Conservation (phyloP, 2,113 vertebrate genomes). For the Anolis carolinensis region DNA sequence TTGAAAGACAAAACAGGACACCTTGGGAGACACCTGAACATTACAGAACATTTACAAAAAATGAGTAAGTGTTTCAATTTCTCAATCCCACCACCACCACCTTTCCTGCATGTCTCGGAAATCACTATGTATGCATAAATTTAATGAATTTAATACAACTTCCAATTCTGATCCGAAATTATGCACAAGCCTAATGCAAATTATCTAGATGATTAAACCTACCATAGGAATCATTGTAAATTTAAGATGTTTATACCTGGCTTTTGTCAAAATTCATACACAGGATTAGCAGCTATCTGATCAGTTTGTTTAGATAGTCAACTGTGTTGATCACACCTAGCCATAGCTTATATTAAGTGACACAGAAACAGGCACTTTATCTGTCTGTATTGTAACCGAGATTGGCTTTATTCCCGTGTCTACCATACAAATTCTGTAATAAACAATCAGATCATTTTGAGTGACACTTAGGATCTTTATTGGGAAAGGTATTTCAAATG, state of each 20-base stretch:
- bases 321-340: conserved; percentile 53
- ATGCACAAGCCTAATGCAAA: no score
- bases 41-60: no score
- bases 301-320: conserved; percentile 39
- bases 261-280: not conserved
- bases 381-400: conserved; percentile 30
- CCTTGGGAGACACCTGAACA: no score
- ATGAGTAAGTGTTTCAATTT: no score
- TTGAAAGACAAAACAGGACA: no score
- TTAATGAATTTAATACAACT: no score
- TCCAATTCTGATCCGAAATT: no score
- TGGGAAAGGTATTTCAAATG: conserved; percentile 59
- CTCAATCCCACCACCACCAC: no score
- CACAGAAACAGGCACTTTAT: conserved; percentile 45
- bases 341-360: conserved; percentile 54
- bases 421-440: conserved; percentile 50
- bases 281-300: not conserved
- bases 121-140: no score
- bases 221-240: not conserved
- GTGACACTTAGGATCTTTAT: conserved; percentile 60
- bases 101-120: no score
- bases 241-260: not conserved
- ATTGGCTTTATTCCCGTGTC: conserved; percentile 50
- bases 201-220: not conserved
- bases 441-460: conserved; percentile 66